Evolutionary conservation across 2,888 invertebrate genomes (phyloP).

Genomic region (Trichopoda pennipes): DNA sequence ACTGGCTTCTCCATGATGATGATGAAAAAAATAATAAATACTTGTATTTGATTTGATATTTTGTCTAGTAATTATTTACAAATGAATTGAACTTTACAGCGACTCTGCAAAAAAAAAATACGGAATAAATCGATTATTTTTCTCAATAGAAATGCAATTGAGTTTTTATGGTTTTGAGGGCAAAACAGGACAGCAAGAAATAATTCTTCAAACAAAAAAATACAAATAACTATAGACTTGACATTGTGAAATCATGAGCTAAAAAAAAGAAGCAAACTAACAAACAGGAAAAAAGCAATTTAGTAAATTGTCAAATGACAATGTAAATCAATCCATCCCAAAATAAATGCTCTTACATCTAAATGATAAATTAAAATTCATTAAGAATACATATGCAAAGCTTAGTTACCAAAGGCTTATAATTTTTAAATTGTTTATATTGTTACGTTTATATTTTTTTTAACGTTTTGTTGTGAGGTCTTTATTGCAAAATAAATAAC

Average conservation of each 20-base stretch:
- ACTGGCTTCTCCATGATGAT: too few relatives aligned
- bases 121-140: constrained; percentile 50
- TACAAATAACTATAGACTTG: constrained; percentile 46
- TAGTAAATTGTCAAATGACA: constrained; percentile 63
- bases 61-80: too few relatives aligned
- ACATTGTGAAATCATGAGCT: constrained; percentile 54
- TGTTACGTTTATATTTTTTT: too few relatives aligned
- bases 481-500: too few relatives aligned
- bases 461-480: too few relatives aligned
- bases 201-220: constrained; percentile 17
- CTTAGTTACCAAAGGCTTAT: background rate
- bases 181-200: constrained; percentile 25
- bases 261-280: constrained; percentile 9
- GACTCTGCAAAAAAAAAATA: background rate
- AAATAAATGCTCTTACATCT: background rate
- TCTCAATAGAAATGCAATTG: constrained; percentile 56
- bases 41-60: too few relatives aligned
- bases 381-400: constrained; percentile 10
- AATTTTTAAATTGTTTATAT: too few relatives aligned
- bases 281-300: constrained; percentile 57
- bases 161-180: constrained; percentile 48
- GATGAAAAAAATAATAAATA: too few relatives aligned
- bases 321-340: constrained; percentile 19
- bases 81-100: too few relatives aligned
- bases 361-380: constrained; percentile 27